Base-by-base conservation (phyloP, 2,797 vertebrate genomes). In the Etheostoma perlongum region DNA sequence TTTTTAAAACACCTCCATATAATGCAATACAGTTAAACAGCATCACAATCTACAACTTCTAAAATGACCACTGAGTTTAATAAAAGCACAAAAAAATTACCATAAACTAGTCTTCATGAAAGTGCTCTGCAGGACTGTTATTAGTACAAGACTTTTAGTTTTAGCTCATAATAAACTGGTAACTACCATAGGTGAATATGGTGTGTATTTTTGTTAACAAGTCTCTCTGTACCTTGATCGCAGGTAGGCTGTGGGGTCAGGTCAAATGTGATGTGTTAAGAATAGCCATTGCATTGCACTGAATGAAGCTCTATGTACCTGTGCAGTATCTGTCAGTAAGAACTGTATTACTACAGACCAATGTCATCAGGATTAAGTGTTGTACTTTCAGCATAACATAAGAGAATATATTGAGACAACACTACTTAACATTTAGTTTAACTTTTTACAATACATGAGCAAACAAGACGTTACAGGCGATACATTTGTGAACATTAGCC, bases 141-240 rank as follows among this genome's bases (percentile, higher is more conserved):
- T 40, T 4, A 40, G 5, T 1, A 47, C 36, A 30, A 51, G 2
- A 14, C 8, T 14, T 4, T 18, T 16, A 13, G 7, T 48, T 30
- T 47, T 58, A 15, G 10, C 19, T 27, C 16, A 61, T 12, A 62
- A 57, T 49, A 47, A 47, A 49, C 30, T 52, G 4, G 5, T 40
- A 44, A 23, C 48, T n/a, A 30, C 30, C 30, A 0, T 30, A 25
- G 19, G 23, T 14, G 9, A 59, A n/a, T 13, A 48, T 7, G 19
- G 9, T 55, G 60, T 55, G 19, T 30, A 33, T 63, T 51, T 40
- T 40, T 74, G 18, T 57, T 33, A 68, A 48, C 27, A 72, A 30
- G 40, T 42, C 9, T 10, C 30, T 13, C 27, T 63, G 61, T 42
- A 25, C 23, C 16, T 23, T 40, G 49, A 25, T 51, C 2, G 21